Base-by-base conservation (phyloP, 2,797 vertebrate species). In the Euphonia xanthogaster region DNA sequence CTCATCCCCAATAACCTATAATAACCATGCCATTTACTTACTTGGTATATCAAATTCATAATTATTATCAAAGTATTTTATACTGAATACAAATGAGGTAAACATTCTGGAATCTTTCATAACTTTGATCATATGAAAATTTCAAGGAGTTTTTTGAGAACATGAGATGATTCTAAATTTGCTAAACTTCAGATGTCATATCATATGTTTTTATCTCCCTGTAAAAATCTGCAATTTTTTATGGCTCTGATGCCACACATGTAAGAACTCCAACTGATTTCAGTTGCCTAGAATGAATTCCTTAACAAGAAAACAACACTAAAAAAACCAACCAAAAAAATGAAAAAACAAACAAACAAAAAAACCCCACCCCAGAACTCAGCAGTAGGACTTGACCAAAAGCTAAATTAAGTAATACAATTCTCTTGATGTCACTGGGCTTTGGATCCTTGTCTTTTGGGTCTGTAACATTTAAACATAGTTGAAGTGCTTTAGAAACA, bases 401-500 rank as follows among this genome's bases (percentile, higher is more conserved):
- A 95, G 53, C 75, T 88, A 87, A 80, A 73, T 66, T 20, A 92
- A 91, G 30, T 73, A 77, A 72, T 48, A 61, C 11, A 55, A 10
- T 57, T 72, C 57, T 82, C 31, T 72, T 94, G 17, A 86, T 33
- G 47, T 87, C 48, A 80, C 31, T 83, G 48, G 40, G 37, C 86
- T 94, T 89, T 95, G 84, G 53, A 79, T 76, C 45, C 25, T 54
- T 51, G 16, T 77, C 45, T 79, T 93, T 82, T 78, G 37, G 74
- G 31, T 42, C 22, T 55, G 17, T 79, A 85, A 63, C 23, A 42
- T 83, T 93, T 92, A 89, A 95, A 90, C 11, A 7, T n/a, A 82
- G 21, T 77, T 86, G 50, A 93, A 63, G 51, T 66, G 31, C 54
- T 85, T 83, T 93, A 93, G 63, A 93, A 97, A 96, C 67, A 94